These are phyloP conservation scores for Alosa sapidissima DNA, from an alignment of 2,797 vertebrate genomes.

Conservation along the genomic window DNA sequence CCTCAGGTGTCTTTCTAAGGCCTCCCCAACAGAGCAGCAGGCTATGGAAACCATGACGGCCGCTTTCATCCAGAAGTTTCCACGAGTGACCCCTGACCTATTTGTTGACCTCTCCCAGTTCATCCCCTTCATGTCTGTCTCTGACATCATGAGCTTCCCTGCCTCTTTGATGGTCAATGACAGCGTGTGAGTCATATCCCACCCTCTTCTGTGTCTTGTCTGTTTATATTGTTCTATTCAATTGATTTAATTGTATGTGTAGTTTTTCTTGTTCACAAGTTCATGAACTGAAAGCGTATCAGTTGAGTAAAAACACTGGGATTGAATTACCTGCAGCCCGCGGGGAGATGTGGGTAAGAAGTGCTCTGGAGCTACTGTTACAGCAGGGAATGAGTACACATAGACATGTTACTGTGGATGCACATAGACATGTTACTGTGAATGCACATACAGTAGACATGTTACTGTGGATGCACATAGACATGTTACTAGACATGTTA, in stretches of 20 bases:
- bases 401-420: no score
- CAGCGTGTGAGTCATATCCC: slow-evolving; percentile 79
- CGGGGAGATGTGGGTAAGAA: not conserved
- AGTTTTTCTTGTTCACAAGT: not conserved
- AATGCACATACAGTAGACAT: no score
- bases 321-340: not conserved
- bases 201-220: not conserved
- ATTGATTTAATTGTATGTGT: not conserved
- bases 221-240: not conserved
- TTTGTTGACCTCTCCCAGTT: slow-evolving; percentile 89
- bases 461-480: no score
- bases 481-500: no score
- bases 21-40: slow-evolving; percentile 78
- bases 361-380: not conserved
- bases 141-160: slow-evolving; percentile 87
- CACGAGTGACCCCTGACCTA: slow-evolving; percentile 84
- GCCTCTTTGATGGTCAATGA: slow-evolving; percentile 84
- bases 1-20: slow-evolving; percentile 64
- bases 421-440: not conserved
- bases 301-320: not conserved
- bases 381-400: not conserved
- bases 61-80: slow-evolving; percentile 84
- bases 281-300: not conserved
- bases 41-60: slow-evolving; percentile 85
- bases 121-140: slow-evolving; percentile 88